A percentile compares a stretch with the other conserved stretches of the same genome.
Evolutionary conservation across 2,797 vertebrate species (phyloP).

Genomic region (Danio kyathit): DNA sequence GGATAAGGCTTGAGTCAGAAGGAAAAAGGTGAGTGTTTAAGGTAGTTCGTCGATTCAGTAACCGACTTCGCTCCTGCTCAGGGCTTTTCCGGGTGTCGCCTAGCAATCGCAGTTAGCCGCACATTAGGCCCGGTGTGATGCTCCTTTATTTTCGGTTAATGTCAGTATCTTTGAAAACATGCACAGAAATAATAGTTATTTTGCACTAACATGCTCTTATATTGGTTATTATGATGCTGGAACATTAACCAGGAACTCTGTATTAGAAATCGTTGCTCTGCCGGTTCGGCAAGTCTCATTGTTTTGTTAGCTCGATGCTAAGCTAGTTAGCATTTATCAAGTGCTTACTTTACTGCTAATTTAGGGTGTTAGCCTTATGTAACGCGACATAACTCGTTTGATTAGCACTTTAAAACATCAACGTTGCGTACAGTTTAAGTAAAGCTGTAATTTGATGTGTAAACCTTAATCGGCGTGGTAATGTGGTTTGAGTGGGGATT

Average conservation of each 20-base stretch:
- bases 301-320: constrained; percentile 39
- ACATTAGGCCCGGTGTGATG: constrained; percentile 11
- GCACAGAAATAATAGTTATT: fast-evolving
- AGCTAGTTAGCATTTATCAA: constrained; percentile 34
- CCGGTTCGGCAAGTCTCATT: constrained; percentile 17
- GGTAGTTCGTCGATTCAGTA: background rate
- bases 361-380: background rate
- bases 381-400: background rate
- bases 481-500: constrained; percentile 32
- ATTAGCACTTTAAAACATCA: background rate
- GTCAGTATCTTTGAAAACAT: background rate
- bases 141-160: background rate
- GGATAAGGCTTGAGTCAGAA: constrained; percentile 43
- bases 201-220: background rate
- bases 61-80: constrained; percentile 26
- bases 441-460: background rate
- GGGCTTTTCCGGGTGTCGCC: constrained; percentile 63
- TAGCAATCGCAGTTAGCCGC: constrained; percentile 47
- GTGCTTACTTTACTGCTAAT: constrained; percentile 33
- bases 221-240: background rate
- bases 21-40: constrained; percentile 61
- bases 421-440: background rate
- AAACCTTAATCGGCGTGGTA: background rate
- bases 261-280: background rate
- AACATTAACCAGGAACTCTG: background rate